Evolutionary conservation across 1,140 invertebrate genomes (phyloP), one percentile per base, ranked within the genome.

Genomic region (Drosophila parvula): DNA sequence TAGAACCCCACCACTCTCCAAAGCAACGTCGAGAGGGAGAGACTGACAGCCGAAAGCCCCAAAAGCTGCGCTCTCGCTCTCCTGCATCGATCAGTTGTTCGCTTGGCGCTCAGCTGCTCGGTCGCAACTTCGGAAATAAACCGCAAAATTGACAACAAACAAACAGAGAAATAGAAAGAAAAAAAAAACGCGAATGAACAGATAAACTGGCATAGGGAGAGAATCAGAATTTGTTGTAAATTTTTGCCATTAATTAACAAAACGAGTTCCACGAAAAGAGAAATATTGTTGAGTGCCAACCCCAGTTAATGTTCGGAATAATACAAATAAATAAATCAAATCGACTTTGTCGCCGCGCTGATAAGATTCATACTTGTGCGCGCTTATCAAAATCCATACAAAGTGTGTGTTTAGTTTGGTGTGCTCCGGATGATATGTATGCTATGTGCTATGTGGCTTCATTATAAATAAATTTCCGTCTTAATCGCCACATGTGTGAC

Each of bases 401-500:
- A 71, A 79, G 59, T 65, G 56, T 80, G 50, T 69, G 38, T 59
- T 59, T 71, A 51, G 67, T 63, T 78, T 78, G 16, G 36, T 74
- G 44, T 58, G 61, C 53, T 79, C 51, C 44, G 63, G 58, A 86
- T 75, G 51, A 55, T 67, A 63, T 70, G 65, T 41, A 36, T 50
- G 60, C 14, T 48, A 50, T 71, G 51, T 50, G 51, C 28, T 50
- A 14, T 34, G 32, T 50, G 47, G 47, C 58, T 78, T 78, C 57
- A 78, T 48, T 78, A 78, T 44, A 73, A 60, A 81, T 79, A 80
- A 74, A 78, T 86, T 86, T 82, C 63, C 61, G 79, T 74, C 73
- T 86, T 89, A 88, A 88, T 88, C 83, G 79, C 83, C 79, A 74
- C 83, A 86, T 88, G 83, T 82, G 83, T 88, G 83, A 88, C 83